Evolutionary conservation across 2,113 vertebrate genomes (phyloP).

Genomic region (Oreotrochilus melanogaster): DNA sequence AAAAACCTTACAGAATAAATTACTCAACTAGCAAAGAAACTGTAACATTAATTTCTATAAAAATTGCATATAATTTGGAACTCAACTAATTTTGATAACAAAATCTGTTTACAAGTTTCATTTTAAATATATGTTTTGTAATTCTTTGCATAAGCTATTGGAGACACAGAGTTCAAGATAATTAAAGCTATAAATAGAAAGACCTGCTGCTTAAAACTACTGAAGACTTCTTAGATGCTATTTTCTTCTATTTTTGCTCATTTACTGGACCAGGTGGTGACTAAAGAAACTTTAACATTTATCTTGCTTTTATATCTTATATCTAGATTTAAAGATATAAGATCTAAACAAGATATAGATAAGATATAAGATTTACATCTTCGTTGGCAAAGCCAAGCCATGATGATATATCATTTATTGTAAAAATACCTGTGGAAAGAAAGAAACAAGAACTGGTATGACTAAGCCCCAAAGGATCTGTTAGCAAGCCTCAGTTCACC

Average conservation of each 20-base stretch:
- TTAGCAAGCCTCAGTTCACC: background rate
- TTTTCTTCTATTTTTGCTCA: background rate
- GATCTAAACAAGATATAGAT: no score
- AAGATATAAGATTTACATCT: no score
- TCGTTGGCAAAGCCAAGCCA: no score
- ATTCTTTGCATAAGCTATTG: background rate
- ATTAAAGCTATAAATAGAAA: constrained; percentile 31
- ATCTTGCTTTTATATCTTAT: background rate
- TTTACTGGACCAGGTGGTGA: background rate
- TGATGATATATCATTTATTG: background rate
- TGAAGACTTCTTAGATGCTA: background rate
- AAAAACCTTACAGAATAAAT: background rate
- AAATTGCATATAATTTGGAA: background rate
- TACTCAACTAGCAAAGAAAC: background rate
- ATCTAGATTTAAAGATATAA: no score
- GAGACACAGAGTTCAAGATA: background rate
- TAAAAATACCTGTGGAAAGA: background rate
- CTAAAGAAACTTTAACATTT: background rate
- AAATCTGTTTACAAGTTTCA: background rate
- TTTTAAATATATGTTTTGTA: background rate
- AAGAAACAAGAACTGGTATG: background rate
- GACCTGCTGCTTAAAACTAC: background rate
- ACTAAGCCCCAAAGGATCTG: constrained; percentile 13
- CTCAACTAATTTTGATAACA: background rate
- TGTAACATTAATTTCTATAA: background rate